These are phyloP conservation scores for Ophion slaviceki DNA, from an alignment of 2,888 invertebrate genomes.

Conservation along the genomic window DNA sequence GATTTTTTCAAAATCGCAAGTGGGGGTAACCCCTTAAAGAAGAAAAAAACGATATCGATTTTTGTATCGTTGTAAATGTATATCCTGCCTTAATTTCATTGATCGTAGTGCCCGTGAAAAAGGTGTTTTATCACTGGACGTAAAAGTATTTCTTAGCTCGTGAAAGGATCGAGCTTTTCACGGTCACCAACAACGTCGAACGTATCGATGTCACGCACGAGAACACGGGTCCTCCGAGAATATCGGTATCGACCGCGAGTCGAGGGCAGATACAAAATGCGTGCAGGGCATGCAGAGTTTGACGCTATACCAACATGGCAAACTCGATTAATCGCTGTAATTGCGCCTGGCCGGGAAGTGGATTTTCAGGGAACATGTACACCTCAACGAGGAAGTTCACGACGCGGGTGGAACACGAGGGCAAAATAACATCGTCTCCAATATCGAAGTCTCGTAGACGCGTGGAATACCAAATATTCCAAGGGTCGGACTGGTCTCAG, in stretches of 20 bases:
- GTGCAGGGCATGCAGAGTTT: constrained; percentile 3
- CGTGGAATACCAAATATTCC: neutral
- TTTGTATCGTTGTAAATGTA: too few species aligned
- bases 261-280: neutral
- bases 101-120: too few species aligned
- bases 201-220: constrained; percentile 1
- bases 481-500: neutral
- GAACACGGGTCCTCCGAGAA: neutral
- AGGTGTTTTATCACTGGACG: neutral
- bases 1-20: too few species aligned
- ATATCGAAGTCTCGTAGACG: neutral
- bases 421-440: constrained; percentile 11
- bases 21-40: too few species aligned
- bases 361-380: constrained; percentile 24
- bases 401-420: constrained; percentile 7
- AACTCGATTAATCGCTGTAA: constrained; percentile 57
- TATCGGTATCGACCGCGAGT: constrained; percentile 36
- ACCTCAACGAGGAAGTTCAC: constrained; percentile 12
- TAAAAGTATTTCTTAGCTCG: neutral
- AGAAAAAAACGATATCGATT: too few species aligned
- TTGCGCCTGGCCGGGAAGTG: constrained; percentile 39
- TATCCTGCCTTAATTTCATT: too few species aligned
- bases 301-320: constrained; percentile 46
- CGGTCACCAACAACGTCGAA: constrained; percentile 7
- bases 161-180: constrained; percentile 18